Evolutionary conservation across 1,140 invertebrate genomes (phyloP), one percentile per base, ranked within the genome.

Genomic region (Eufriesea mexicana): DNA sequence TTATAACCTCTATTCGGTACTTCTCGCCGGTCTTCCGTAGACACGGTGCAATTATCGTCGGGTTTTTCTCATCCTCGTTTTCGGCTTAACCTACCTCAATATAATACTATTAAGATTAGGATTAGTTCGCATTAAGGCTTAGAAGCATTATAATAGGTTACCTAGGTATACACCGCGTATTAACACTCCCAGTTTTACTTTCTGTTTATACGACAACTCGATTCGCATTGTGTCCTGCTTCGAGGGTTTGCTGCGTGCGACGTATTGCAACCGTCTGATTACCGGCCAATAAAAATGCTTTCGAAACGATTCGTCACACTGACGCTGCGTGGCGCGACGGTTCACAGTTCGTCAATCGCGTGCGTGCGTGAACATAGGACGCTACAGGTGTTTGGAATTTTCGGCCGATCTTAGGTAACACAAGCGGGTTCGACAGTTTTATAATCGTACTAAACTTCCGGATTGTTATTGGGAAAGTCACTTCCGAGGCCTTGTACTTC

Each of bases 381-480:
- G 12, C 35, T 35, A 35, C 35, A 35, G 35, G 1, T 6, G 25
- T 45, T 14, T 45, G 23, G 23, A n/a, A 67, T 67, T n/a, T 67
- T 42, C 2, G 42, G 18, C 42, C 2, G 23, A 45, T 10, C 9
- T 45, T 8, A 7, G 1, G 23, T 2, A n/a, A n/a, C 42, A 1
- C 23, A 7, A 14, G 12, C 8, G 9, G 28, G 9, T 28, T 20
- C n/a, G 8, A 10, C 14, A 20, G 8, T 70, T 47, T 45, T 68
- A 68, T 23, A 68, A 25, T 47, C 23, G 5, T 49, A 8, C 12
- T 4, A 10, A 2, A 49, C 55, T n/a, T 72, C 49, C 28, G 51
- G 20, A 71, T 71, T 23, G 25, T 28, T 71, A 35, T 54, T 35
- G 25, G 25, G 49, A 71, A 71, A 71, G 70, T 55, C 70, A 55